Evolutionary conservation across 35 echinoderm and acorn worm genomes (phyloP).

Genomic region (Patiria miniata): DNA sequence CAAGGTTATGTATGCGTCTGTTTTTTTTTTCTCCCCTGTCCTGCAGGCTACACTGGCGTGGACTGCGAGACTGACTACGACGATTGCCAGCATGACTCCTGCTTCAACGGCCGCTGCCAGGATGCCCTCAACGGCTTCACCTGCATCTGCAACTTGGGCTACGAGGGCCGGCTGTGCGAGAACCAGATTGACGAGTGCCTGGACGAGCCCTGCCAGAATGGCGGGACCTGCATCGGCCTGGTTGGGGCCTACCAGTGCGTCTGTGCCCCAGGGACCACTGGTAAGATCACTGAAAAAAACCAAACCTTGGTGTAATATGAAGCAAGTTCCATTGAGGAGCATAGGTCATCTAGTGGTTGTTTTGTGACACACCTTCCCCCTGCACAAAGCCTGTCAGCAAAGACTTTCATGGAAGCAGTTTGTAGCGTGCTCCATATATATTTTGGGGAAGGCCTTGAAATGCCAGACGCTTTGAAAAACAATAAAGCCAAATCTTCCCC

Average conservation of each 20-base stretch:
- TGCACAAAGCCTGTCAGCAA: neutral
- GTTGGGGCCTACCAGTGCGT: conserved; percentile 31
- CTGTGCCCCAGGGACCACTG: neutral
- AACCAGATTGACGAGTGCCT: conserved; percentile 29
- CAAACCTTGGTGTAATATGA: neutral
- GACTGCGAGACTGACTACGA: conserved; percentile 54
- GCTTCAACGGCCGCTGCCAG: conserved; percentile 33
- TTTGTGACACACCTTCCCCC: too few relatives aligned
- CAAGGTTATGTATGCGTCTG: too few relatives aligned
- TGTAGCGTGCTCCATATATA: too few relatives aligned
- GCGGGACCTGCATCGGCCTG: conserved; percentile 17
- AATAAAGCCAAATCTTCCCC: too few relatives aligned
- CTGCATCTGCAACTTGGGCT: conserved; percentile 61
- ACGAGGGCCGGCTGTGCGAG: conserved; percentile 42
- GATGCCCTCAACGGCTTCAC: conserved; percentile 43
- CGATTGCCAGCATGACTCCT: conserved; percentile 40
- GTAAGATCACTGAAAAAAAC: neutral
- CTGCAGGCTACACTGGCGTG: conserved; percentile 41
- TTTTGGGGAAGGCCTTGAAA: too few relatives aligned
- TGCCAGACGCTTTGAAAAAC: too few relatives aligned
- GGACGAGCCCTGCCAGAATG: conserved; percentile 44
- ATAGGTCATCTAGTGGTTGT: too few relatives aligned
- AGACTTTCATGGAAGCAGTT: neutral
- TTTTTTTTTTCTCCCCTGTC: neutral
- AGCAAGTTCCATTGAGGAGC: neutral